Conservation (phyloP, 2,113 vertebrate species). For the Athene noctua region DNA sequence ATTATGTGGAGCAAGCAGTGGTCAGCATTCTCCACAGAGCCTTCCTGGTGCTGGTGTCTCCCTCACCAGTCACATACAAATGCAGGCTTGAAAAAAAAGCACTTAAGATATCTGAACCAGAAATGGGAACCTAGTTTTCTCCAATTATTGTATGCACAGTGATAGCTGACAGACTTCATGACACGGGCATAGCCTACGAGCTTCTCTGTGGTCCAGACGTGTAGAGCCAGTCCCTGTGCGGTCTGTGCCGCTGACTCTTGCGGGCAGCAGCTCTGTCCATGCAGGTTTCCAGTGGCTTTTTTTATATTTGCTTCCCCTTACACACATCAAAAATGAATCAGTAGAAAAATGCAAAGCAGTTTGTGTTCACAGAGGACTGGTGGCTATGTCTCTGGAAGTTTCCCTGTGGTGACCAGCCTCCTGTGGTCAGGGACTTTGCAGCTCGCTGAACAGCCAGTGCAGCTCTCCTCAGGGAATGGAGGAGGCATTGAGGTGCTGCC, state of each 20-base stretch:
- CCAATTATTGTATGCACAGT: neutral
- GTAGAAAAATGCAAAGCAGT: neutral
- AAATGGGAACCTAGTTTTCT: neutral
- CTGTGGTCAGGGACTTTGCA: neutral
- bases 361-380: neutral
- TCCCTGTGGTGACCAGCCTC: neutral
- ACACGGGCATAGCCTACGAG: neutral
- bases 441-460: neutral
- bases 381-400: neutral
- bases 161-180: neutral
- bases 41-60: neutral
- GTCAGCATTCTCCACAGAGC: neutral
- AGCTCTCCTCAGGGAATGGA: neutral
- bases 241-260: accelerated
- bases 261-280: neutral
- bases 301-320: neutral
- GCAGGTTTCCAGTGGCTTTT: neutral
- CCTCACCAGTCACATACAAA: neutral
- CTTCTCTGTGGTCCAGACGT: neutral
- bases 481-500: neutral
- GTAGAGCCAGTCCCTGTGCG: neutral
- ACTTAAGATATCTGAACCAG: neutral
- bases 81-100: neutral
- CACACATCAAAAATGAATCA: neutral
- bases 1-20: neutral